Conservation (phyloP, 2,797 vertebrate species). For the Intellagama lesueurii region DNA sequence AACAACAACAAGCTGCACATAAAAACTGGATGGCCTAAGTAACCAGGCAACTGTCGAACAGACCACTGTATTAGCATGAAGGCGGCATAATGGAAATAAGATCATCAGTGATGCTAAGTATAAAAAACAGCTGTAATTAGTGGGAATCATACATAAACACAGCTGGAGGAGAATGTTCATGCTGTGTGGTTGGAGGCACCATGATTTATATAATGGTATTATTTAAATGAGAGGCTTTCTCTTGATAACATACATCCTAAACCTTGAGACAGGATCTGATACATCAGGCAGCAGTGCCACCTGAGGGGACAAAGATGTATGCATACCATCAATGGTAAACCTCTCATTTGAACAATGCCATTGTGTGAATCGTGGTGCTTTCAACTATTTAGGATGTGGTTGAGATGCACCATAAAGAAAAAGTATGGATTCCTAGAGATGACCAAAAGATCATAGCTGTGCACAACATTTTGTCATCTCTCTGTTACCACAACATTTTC, state of each 20-base stretch:
- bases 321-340: too few species aligned
- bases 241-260: slow-evolving; percentile 11
- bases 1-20: not conserved
- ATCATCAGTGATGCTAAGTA: slow-evolving; percentile 25
- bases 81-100: slow-evolving; percentile 12
- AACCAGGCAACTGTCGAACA: slow-evolving; percentile 43
- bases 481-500: not conserved
- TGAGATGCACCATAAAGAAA: too few species aligned
- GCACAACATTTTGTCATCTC: not conserved
- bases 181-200: slow-evolving; percentile 8
- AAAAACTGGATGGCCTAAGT: slow-evolving; percentile 8
- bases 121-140: slow-evolving; percentile 52
- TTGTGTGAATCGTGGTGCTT: not conserved
- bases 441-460: not conserved
- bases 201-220: slow-evolving; percentile 42
- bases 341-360: too few species aligned
- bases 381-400: not conserved
- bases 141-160: slow-evolving; percentile 67
- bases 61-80: slow-evolving; percentile 53
- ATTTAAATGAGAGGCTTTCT: slow-evolving; percentile 10
- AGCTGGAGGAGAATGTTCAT: slow-evolving; percentile 58
- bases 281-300: not conserved
- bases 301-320: too few species aligned
- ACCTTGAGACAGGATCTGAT: slow-evolving; percentile 1
- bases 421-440: not conserved